phyloP scores from a whole-genome alignment of 2,888 invertebrate species.

The Blomia tropicalis region DNA sequence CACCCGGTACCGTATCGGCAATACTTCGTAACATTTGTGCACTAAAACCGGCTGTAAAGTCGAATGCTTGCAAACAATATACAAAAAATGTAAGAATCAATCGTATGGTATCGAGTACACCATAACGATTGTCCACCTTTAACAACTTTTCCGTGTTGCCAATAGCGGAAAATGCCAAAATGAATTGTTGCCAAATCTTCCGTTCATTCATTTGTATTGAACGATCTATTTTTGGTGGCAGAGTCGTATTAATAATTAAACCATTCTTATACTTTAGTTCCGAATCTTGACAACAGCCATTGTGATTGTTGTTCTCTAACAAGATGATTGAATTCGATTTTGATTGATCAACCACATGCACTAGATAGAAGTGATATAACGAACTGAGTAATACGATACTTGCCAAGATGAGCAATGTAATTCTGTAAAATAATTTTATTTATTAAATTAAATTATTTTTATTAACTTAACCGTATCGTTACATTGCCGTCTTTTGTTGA shows the following conservation, averaged over 20 bases:
- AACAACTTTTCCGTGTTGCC: not conserved
- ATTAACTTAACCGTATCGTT: not conserved
- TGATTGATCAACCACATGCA: not conserved
- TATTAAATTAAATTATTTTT: not conserved
- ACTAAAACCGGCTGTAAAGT: not conserved
- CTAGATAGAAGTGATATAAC: not conserved
- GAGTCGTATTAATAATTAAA: not conserved
- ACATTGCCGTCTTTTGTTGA: not conserved
- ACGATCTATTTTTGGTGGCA: not conserved
- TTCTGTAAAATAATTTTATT: not conserved
- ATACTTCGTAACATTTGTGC: not conserved
- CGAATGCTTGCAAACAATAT: not conserved
- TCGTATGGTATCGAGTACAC: not conserved
- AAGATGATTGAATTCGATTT: not conserved
- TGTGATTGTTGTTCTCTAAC: not conserved
- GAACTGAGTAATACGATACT: not conserved
- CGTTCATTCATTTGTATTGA: not conserved
- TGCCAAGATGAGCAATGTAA: not conserved
- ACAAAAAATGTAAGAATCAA: not conserved
- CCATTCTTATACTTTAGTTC: not conserved
- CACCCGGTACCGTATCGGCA: not conserved
- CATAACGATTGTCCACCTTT: conserved; percentile 5
- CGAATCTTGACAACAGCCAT: too few species aligned
- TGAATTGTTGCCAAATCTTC: not conserved
- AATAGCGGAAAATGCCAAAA: not conserved